Conservation (phyloP, 2,113 vertebrate species). For the Macaca fascicularis region DNA sequence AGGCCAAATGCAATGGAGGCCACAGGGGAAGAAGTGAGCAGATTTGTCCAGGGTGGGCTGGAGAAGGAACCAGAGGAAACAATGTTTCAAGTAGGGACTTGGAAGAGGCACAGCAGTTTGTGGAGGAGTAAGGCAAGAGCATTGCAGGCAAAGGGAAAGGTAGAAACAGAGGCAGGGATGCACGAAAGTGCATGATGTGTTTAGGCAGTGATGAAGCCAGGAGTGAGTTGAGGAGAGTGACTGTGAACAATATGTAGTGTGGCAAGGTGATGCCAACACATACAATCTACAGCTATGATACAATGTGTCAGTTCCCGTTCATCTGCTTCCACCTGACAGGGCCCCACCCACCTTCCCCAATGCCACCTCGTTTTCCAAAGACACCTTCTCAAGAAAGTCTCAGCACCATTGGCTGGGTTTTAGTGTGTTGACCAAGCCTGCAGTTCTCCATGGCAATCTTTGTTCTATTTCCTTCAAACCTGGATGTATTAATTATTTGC, state of each 20-base stretch:
- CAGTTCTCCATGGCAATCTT: not conserved
- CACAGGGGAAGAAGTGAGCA: not conserved
- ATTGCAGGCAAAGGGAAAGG: not conserved
- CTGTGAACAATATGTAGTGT: not conserved
- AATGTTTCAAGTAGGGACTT: not conserved
- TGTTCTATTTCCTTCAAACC: not conserved
- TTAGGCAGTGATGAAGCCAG: not conserved
- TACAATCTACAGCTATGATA: not conserved
- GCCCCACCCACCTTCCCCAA: rapidly evolving
- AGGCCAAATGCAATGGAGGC: not conserved
- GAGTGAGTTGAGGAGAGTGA: not conserved
- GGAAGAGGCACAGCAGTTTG: not conserved
- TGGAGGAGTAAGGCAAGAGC: not conserved
- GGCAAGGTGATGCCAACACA: not conserved
- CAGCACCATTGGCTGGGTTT: slow-evolving; percentile 28
- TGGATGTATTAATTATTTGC: not conserved
- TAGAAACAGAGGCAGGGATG: not conserved
- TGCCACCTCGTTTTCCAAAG: not conserved
- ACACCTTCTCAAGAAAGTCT: slow-evolving; percentile 35
- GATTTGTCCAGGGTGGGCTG: not conserved
- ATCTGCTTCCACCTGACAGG: not conserved
- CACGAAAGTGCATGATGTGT: not conserved
- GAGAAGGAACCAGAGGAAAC: not conserved
- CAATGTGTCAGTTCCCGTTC: not conserved
- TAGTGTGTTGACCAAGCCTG: not conserved